phyloP scores from a whole-genome alignment of 1,140 invertebrate genomes.

The Ooceraea biroi region DNA sequence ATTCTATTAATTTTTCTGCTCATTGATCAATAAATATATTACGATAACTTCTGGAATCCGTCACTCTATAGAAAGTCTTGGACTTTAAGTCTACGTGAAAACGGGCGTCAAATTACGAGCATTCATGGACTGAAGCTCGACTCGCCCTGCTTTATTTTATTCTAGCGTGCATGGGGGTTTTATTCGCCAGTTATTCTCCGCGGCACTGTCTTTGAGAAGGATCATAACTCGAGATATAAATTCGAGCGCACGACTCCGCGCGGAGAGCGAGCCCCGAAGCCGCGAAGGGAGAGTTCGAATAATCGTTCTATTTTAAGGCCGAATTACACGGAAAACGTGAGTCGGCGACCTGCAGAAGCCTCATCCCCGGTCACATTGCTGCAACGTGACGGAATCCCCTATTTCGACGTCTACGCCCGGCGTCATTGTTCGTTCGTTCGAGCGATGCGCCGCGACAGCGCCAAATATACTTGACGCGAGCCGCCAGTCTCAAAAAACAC shows the following conservation, averaged over 20 bases:
- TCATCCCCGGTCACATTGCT: constrained; percentile 67
- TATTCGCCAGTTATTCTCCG: neutral
- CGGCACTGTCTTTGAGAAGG: neutral
- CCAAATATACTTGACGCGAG: constrained; percentile 6
- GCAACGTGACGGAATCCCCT: constrained; percentile 63
- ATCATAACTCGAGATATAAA: constrained; percentile 55
- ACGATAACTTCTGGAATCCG: too few species aligned
- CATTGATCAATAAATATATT: too few species aligned
- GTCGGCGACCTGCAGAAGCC: constrained; percentile 65
- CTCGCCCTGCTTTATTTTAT: neutral
- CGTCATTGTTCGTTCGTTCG: constrained; percentile 44
- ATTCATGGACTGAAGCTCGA: neutral
- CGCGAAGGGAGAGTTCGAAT: constrained; percentile 28
- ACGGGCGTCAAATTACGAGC: too few species aligned
- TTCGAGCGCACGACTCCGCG: constrained; percentile 3
- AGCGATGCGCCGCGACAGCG: constrained; percentile 4
- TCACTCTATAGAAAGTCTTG: too few species aligned
- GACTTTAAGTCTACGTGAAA: too few species aligned
- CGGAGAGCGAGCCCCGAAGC: neutral
- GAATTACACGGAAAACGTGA: constrained; percentile 58
- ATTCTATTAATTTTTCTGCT: too few species aligned
- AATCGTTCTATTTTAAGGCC: constrained; percentile 68
- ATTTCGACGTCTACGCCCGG: constrained; percentile 36
- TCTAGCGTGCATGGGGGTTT: neutral
- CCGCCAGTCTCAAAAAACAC: neutral